These are phyloP conservation scores for Labrus mixtus DNA, from an alignment of 2,113 vertebrate species.

Conservation along the genomic window DNA sequence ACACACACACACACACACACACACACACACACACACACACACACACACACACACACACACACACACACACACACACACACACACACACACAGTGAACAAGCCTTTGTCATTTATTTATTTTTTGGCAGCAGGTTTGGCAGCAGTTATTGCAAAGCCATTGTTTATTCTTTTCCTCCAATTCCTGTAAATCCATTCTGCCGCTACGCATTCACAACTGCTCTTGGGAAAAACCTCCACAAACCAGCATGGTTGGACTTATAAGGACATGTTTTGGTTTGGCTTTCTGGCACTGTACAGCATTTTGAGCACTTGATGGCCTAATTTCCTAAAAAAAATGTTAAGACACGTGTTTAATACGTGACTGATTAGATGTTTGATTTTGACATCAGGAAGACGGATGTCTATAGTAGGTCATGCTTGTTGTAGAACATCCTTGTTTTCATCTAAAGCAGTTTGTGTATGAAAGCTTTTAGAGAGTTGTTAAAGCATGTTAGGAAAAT, in stretches of 20 bases:
- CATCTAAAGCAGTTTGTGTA: background rate
- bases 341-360: too few species aligned
- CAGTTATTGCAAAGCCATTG: background rate
- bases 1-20: too few species aligned
- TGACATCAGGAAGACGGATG: background rate
- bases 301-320: too few species aligned
- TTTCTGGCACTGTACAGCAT: background rate
- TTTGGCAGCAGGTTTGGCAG: slow-evolving; percentile 9
- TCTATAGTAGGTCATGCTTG: background rate
- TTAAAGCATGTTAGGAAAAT: background rate
- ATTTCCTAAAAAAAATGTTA: too few species aligned
- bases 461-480: background rate
- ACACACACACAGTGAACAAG: background rate
- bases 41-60: background rate
- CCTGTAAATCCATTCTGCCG: slow-evolving; percentile 33
- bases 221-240: background rate
- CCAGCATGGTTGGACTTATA: background rate
- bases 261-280: background rate
- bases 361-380: too few species aligned
- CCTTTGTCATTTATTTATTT: background rate
- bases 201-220: background rate
- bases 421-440: too few species aligned
- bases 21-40: too few species aligned
- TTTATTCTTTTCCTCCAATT: slow-evolving; percentile 29
- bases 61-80: too few species aligned